Percentiles rank a stretch among this genome's conserved stretches.
Evolutionary conservation across 2,797 vertebrate genomes (phyloP).

Genomic region (Carduelis carduelis): DNA sequence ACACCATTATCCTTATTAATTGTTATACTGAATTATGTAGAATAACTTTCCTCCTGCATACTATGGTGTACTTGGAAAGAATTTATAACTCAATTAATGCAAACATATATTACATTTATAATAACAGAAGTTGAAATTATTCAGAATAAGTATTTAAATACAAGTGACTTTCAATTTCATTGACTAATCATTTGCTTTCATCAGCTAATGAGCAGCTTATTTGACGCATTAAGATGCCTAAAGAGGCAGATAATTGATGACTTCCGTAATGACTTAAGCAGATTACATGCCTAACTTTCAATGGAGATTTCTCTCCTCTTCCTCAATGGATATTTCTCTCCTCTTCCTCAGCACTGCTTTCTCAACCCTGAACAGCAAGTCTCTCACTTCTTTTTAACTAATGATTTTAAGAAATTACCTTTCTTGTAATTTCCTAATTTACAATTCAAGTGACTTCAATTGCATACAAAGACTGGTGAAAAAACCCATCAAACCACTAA

Average conservation of each 20-base stretch:
- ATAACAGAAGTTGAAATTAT: not conserved
- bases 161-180: not conserved
- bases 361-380: not conserved
- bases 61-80: not conserved
- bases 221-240: not conserved
- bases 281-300: constrained; percentile 3
- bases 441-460: not conserved
- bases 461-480: not conserved
- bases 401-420: not conserved
- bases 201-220: not conserved
- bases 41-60: not conserved
- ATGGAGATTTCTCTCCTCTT: not conserved
- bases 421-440: not conserved
- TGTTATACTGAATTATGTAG: not conserved
- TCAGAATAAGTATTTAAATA: constrained; percentile 4
- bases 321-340: not conserved
- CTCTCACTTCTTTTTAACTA: not conserved
- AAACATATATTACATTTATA: not conserved
- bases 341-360: not conserved
- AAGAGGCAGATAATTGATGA: constrained; percentile 3
- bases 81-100: not conserved
- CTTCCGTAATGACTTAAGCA: constrained; percentile 22
- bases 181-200: not conserved
- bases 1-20: not conserved
- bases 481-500: not conserved